Conservation (phyloP, 2,888 invertebrate species). For the Melieria picta region DNA sequence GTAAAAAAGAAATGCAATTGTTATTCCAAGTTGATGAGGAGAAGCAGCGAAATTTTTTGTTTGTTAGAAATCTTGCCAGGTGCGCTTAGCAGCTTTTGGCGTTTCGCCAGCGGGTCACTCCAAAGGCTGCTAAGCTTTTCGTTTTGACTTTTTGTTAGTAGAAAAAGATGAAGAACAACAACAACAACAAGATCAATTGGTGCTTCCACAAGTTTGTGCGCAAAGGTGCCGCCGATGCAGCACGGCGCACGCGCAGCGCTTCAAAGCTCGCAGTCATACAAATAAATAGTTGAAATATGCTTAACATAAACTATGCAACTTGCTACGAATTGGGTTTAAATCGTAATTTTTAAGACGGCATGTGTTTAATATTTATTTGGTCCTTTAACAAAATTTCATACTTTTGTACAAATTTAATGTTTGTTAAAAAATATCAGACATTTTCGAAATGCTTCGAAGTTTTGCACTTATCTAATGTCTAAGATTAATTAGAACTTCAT, state of each 20-base stretch:
- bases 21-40: too few relatives aligned
- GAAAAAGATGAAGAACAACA: slow-evolving; percentile 16
- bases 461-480: too few relatives aligned
- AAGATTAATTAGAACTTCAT: too few relatives aligned
- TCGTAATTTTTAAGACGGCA: too few relatives aligned
- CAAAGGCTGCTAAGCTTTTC: slow-evolving; percentile 12
- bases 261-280: slow-evolving; percentile 25
- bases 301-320: slow-evolving; percentile 51
- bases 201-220: slow-evolving; percentile 50
- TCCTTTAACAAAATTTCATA: too few relatives aligned
- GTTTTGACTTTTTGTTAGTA: background rate
- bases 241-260: background rate
- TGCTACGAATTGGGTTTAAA: slow-evolving; percentile 45
- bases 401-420: too few relatives aligned
- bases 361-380: too few relatives aligned
- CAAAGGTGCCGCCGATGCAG: too few relatives aligned
- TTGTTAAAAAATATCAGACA: too few relatives aligned
- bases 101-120: too few relatives aligned
- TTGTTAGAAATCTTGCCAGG: slow-evolving; percentile 36
- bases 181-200: slow-evolving; percentile 48
- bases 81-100: slow-evolving; percentile 39
- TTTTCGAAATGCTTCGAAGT: too few relatives aligned
- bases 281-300: slow-evolving; percentile 40
- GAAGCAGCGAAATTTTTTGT: slow-evolving; percentile 12
- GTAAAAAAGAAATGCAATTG: slow-evolving; percentile 34